Conservation (phyloP, 2,888 invertebrate genomes). For the Metacarcinus magister region DNA sequence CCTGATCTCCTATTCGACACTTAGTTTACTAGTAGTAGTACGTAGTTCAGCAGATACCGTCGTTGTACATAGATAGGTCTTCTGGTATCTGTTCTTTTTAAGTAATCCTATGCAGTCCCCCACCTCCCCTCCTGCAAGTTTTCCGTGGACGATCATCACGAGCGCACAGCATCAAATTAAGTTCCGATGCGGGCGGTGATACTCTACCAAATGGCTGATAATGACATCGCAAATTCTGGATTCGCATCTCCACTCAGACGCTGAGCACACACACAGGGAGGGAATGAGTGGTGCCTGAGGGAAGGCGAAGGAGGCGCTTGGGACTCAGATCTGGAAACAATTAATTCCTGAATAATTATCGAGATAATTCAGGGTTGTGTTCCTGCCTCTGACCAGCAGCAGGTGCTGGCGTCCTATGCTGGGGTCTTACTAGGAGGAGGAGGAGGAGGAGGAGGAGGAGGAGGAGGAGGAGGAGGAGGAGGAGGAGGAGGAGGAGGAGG, state of each 20-base stretch:
- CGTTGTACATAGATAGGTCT: too few species aligned
- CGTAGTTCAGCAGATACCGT: too few species aligned
- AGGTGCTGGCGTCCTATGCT: neutral
- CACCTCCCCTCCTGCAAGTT: neutral
- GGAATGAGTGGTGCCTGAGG: neutral
- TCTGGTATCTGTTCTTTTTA: too few species aligned
- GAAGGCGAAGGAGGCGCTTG: neutral
- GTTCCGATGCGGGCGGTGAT: constrained; percentile 27
- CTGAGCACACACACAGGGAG: constrained; percentile 50
- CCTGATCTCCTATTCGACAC: too few species aligned
- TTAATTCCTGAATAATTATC: constrained; percentile 61
- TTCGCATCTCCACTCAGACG: constrained; percentile 11
- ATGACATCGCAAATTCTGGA: constrained; percentile 52
- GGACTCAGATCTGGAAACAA: constrained; percentile 67
- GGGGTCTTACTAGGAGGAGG: neutral
- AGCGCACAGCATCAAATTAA: constrained; percentile 20
- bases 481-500: neutral
- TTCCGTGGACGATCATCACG: neutral
- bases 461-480: neutral
- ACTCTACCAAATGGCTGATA: constrained; percentile 45
- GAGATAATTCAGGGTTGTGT: constrained; percentile 66
- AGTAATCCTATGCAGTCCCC: neutral
- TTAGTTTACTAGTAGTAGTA: too few species aligned
- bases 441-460: neutral
- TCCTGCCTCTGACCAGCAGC: constrained; percentile 33